Evolutionary conservation across 2,797 vertebrate genomes (phyloP), one percentile per base, ranked within the genome.

Genomic region (Eurystomus glaucurus): DNA sequence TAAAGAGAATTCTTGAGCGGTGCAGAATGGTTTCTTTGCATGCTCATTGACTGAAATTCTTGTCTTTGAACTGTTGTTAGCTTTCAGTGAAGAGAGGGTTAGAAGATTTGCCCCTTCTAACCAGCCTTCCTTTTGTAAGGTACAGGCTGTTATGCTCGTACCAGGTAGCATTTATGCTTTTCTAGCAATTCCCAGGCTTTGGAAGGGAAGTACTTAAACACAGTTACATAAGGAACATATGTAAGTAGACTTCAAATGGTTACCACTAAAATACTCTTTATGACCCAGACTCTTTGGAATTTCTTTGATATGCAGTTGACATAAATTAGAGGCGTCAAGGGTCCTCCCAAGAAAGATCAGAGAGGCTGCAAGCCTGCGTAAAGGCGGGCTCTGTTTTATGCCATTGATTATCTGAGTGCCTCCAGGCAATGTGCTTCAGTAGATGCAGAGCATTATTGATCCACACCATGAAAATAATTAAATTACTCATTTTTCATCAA

Each of bases 251-350:
- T 98, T 97, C 95, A 96, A 98, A 97, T 98, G 95, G 82, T 96
- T 96, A 94, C 95, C 92, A 97, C 95, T 96, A 98, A 96, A 96
- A 95, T 93, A 98, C 91, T 97, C 93, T 97, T 97, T 98, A 95
- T 98, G 98, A 98, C 97, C 95, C 97, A 98, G 97, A 97, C 97
- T 96, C 85, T 83, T 96, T 98, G 98, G 99, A 99, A 99, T 99
- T 98, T 98, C 98, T 99, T 99, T 98, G 98, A 99, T 99, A 98
- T 98, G 98, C 98, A 98, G 98, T 99, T 99, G 98, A 99, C 98
- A 98, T 98, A 98, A 98, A 98, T 99, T 98, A 99, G 98, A 99
- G 98, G 98, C 97, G 43, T 98, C 97, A 98, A 98, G 97, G 94
- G 95, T 97, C 92, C 69, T 95, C 96, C 97, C 96, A 95, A 92